Conservation (phyloP, 2,888 invertebrate genomes). For the Meghimatium bilineatum region DNA sequence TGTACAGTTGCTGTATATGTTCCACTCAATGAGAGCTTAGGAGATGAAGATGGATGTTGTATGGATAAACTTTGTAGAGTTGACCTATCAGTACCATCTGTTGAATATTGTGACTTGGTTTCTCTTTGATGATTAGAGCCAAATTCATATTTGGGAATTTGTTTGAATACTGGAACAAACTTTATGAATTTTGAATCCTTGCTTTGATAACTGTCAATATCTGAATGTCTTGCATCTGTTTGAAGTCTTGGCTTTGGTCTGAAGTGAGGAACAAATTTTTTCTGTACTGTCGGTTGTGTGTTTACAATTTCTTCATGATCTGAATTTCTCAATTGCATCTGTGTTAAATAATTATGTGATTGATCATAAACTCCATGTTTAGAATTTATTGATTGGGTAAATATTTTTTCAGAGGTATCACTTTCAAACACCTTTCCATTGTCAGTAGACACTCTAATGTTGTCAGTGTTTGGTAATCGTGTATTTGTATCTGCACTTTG, state of each 20-base stretch:
- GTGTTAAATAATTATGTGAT: background rate
- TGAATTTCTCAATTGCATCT: background rate
- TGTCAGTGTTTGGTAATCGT: background rate
- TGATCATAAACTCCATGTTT: background rate
- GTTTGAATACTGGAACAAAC: constrained; percentile 17
- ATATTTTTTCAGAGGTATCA: background rate
- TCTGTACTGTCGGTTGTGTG: background rate
- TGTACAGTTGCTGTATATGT: background rate
- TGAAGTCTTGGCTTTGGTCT: constrained; percentile 7
- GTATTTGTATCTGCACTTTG: background rate
- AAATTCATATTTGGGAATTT: background rate
- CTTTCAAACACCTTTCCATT: background rate
- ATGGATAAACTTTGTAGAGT: too few relatives aligned
- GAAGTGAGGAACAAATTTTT: constrained; percentile 22
- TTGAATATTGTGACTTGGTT: background rate
- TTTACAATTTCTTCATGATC: background rate
- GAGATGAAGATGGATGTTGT: background rate
- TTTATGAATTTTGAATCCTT: background rate
- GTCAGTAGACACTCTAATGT: background rate
- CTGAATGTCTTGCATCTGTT: background rate
- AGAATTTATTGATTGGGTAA: background rate
- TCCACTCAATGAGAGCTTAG: background rate
- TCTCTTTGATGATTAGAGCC: background rate
- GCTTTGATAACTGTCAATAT: background rate
- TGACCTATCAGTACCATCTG: background rate